Evolutionary conservation across 2,888 invertebrate species (phyloP), one percentile per base, ranked within the genome.

Genomic region (Podotricha telesiphe): DNA sequence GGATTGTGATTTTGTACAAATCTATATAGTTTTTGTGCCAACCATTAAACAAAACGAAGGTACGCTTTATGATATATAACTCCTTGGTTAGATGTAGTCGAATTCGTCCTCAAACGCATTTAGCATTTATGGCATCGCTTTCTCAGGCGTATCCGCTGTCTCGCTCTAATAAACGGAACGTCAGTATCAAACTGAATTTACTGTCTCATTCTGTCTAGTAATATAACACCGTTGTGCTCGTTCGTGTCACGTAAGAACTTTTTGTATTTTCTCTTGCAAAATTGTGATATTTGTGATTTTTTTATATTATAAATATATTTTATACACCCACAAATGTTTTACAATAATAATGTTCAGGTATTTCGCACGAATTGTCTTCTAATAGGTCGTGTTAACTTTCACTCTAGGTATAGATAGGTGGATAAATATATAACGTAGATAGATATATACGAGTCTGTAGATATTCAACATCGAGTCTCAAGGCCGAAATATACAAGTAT

Each of bases 221-320:
- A 93, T 93, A 90, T 92, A 92, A 93, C 93, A 93, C 93, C 93
- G 93, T 92, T 91, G 90, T 87, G 91, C 93, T 92, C 90, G 91
- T 89, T 91, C 91, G 91, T 93, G 93, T 93, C 93, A 92, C 91
- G 92, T 93, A 92, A 93, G 93, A 87, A 85, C 89, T 90, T 85
- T 92, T 89, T 88, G 85, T 91, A 87, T 89, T 91, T 90, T 89
- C 85, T 83, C 82, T 84, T 80, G 82, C 79, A 82, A 82, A 84
- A 75, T 82, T 80, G 82, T 82, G 81, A 80, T 82, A 82, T 87
- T 83, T 76, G 78, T 79, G 79, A 78, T 80, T 82, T 77, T 81
- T 85, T 85, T 83, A 75, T 78, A 78, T 77, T 82, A 76, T 77
- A 76, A 75, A 74, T 78, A 73, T 82, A 75, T 76, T 76, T 78